Evolutionary conservation across 2,888 invertebrate species (phyloP), one percentile per base, ranked within the genome.

Genomic region (Hypena proboscidalis): DNA sequence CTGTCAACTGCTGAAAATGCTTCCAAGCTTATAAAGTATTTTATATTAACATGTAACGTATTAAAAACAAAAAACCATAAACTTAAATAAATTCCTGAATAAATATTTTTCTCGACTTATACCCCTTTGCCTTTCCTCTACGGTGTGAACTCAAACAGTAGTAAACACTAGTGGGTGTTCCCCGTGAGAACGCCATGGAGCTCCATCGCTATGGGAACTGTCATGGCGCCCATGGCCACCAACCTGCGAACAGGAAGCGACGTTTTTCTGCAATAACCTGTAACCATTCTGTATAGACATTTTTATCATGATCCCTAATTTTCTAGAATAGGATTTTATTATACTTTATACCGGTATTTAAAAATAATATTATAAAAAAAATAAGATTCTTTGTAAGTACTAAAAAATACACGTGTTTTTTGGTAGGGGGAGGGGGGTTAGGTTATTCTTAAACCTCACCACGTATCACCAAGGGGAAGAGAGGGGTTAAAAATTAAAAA

Each of bases 161-260:
- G 37, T 45, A 29, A 40, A n/a, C n/a, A n/a, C 15, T 56, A 60
- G 69, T 69, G 68, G 68, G 70, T 56, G 70, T 64, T 49, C 56
- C 49, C 50, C 56, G 66, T 71, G 71, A 64, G 73, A 73, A 68
- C 15, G 10, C 19, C 13, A 4, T 13, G 31, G 50, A 32, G n/a
- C n/a, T n/a, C n/a, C n/a, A n/a, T n/a, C n/a, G n/a, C n/a, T n/a
- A n/a, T 62, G 62, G 38, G 66, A 63, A 63, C 46, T 10, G 1
- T 10, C n/a, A n/a, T 7, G 25, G 19, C 4, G 9, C 29, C 11
- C 26, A n/a, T 19, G 21, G 25, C 36, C 48, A 45, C 40, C 58
- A 13, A 39, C 34, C 31, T 47, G 60, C 34, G 38, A 51, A 52
- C 62, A 66, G 65, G 58, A 67, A 65, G 35, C 52, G 40, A 34